phyloP scores from a whole-genome alignment of 2,113 vertebrate species.

The chimpanzee (Pan troglodytes) region DNA sequence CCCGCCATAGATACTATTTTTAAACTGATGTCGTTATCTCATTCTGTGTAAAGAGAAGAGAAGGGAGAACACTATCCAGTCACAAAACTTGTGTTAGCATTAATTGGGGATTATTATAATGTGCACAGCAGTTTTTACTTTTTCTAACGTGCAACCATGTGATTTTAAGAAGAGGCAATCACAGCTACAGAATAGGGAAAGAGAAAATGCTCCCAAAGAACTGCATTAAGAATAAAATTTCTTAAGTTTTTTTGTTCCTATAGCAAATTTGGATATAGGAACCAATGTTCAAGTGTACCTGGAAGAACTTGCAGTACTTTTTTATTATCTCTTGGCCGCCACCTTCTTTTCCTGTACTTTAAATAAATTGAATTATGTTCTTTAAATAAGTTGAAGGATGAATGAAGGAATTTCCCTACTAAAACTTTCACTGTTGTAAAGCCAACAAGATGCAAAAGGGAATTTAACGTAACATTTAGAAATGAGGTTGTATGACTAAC shows the following conservation, averaged over 20 bases:
- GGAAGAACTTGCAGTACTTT: neutral
- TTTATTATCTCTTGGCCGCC: neutral
- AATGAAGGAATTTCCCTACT: neutral
- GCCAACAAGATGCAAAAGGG: neutral
- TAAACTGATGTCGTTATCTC: neutral
- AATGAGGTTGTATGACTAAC: neutral
- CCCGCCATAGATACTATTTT: neutral
- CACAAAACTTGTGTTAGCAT: neutral
- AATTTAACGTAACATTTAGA: neutral
- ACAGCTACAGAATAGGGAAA: constrained; percentile 22
- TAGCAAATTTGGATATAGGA: neutral
- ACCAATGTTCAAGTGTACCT: neutral
- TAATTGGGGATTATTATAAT: neutral
- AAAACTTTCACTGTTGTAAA: constrained; percentile 21
- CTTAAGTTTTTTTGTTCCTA: neutral
- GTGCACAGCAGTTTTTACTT: constrained; percentile 8
- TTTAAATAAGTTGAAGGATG: neutral
- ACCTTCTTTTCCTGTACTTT: neutral
- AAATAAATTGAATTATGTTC: neutral
- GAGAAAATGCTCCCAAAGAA: neutral
- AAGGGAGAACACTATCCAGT: neutral
- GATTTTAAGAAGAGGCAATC: neutral
- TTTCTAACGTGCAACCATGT: constrained; percentile 9
- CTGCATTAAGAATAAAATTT: constrained; percentile 2
- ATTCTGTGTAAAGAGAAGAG: neutral